Base-by-base conservation (phyloP, 2,888 invertebrate genomes). In the Pteria penguin region DNA sequence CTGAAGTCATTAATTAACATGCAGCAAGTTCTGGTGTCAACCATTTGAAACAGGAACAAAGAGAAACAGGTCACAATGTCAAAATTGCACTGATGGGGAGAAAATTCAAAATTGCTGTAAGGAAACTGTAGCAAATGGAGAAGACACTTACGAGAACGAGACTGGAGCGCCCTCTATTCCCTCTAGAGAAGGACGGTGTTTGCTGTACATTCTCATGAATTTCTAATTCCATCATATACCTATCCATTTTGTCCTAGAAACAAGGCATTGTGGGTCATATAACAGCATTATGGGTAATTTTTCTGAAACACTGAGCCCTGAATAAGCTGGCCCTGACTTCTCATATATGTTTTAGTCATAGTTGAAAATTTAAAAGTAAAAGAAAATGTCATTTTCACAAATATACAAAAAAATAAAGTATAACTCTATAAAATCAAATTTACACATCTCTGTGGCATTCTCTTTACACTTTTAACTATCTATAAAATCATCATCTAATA, bases 241-340 rank as follows among this genome's bases (percentile, higher is more conserved):
- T 83, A 81, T 88, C 89, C 85, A 88, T 86, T 84, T 87, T 89
- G 62, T 89, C 90, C 90, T 90, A 88, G 29, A 86, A 85, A 73
- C 29, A 31, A 55, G 29, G 68, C 32, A 45, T 45, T 18, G 18
- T 45, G 45, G 45, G 45, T 45, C 8, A 45, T 45, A 8, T n/a
- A 45, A 14, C 8, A 18, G 45, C 8, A 45, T 45, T 45, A 45
- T 45, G 45, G 45, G 45, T 14, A n/a, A n/a, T n/a, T n/a, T n/a
- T n/a, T n/a, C n/a, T n/a, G n/a, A n/a, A n/a, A n/a, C n/a, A n/a
- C n/a, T n/a, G n/a, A n/a, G n/a, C n/a, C n/a, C n/a, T n/a, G n/a
- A n/a, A n/a, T n/a, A n/a, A n/a, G n/a, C n/a, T n/a, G n/a, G n/a
- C n/a, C n/a, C n/a, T n/a, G n/a, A n/a, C n/a, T n/a, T n/a, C n/a